These are phyloP conservation scores for Micronisus gabar DNA, from an alignment of 2,113 vertebrate species.

Conservation along the genomic window DNA sequence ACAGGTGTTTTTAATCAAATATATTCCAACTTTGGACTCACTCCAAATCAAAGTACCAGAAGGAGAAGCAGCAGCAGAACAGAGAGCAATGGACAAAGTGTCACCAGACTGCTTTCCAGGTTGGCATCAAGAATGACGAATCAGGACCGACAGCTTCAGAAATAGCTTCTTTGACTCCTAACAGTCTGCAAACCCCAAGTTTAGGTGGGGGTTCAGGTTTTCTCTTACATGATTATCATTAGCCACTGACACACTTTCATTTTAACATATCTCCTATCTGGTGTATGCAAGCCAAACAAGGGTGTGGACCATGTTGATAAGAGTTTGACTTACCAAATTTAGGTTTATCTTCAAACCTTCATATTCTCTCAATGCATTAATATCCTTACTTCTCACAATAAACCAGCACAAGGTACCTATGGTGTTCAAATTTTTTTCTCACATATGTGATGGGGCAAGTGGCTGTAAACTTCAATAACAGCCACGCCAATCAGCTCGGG, in stretches of 20 bases:
- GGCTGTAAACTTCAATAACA: not conserved
- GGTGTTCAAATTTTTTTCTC: not conserved
- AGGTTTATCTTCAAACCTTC: not conserved
- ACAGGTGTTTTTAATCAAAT: not conserved
- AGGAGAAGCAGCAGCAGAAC: not conserved
- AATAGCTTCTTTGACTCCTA: not conserved
- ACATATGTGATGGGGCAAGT: not conserved
- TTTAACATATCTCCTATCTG: not conserved
- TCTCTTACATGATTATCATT: not conserved
- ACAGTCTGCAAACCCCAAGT: not conserved
- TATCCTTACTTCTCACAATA: not conserved
- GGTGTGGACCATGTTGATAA: not conserved
- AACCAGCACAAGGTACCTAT: not conserved
- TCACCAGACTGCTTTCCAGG: not conserved
- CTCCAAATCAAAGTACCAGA: not conserved
- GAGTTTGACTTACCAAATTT: not conserved
- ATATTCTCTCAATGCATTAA: not conserved
- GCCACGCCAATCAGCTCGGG: not conserved
- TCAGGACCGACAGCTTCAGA: not conserved
- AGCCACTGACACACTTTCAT: not conserved
- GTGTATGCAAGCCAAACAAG: not conserved
- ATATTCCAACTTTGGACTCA: not conserved
- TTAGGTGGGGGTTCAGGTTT: not conserved
- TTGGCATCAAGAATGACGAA: not conserved
- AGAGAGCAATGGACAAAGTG: not conserved